Evolutionary conservation across 2,113 vertebrate genomes (phyloP).

Genomic region (Pedionomus torquatus): DNA sequence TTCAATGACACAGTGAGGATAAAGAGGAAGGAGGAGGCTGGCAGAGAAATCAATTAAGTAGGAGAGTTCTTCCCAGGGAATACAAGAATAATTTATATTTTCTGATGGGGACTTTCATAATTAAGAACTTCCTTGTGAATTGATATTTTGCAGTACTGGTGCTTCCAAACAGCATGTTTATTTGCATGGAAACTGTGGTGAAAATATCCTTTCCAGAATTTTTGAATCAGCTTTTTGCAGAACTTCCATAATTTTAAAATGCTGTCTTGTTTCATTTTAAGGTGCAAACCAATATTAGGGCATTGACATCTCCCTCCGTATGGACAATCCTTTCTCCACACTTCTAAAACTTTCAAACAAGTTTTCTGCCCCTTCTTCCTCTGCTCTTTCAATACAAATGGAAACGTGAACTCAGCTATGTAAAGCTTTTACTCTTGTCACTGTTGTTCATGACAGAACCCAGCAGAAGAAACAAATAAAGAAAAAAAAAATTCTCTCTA

Average conservation of each 20-base stretch:
- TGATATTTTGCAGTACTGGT: background rate
- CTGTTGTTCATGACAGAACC: background rate
- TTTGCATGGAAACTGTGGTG: background rate
- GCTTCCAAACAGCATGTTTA: background rate
- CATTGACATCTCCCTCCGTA: background rate
- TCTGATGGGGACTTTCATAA: background rate
- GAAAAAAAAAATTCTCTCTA: background rate
- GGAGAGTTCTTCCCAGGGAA: background rate
- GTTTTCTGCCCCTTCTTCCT: background rate
- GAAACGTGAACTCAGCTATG: background rate
- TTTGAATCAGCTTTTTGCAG: background rate
- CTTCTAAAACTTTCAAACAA: background rate
- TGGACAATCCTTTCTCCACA: background rate
- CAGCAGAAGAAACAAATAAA: background rate
- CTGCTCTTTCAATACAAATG: background rate
- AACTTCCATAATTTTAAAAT: background rate
- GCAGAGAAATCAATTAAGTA: background rate
- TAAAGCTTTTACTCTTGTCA: background rate
- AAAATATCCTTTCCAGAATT: background rate
- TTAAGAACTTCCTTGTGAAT: background rate
- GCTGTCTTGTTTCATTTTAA: background rate
- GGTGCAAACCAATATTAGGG: background rate
- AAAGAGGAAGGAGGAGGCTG: background rate
- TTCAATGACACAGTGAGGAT: background rate
- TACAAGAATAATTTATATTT: background rate